Evolutionary conservation across 2,113 vertebrate genomes (phyloP).

Genomic region (Gila orcuttii): DNA sequence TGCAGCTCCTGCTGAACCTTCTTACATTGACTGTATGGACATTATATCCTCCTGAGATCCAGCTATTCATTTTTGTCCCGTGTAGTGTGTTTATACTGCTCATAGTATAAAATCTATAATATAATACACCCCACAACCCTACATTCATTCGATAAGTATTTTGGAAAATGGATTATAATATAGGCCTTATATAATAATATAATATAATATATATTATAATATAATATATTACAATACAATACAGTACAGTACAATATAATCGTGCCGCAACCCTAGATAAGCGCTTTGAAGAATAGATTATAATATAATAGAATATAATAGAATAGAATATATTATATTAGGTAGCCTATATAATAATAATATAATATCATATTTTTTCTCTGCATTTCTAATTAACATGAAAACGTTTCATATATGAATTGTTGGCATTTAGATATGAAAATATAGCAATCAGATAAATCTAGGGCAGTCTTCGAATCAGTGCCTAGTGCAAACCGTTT

Average conservation of each 20-base stretch:
- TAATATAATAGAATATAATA: too few species aligned
- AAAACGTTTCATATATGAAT: neutral
- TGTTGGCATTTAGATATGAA: neutral
- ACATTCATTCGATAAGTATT: too few species aligned
- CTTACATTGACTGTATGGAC: neutral
- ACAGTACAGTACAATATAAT: too few species aligned
- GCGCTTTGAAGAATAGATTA: too few species aligned
- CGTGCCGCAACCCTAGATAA: too few species aligned
- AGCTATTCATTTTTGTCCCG: neutral
- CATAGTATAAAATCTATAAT: neutral
- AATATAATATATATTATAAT: too few species aligned
- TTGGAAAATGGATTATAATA: neutral
- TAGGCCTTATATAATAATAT: neutral
- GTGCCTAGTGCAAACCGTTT: constrained; percentile 34
- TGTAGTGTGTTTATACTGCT: neutral
- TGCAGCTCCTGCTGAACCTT: neutral
- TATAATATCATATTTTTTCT: neutral
- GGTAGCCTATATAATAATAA: neutral
- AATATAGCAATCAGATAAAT: neutral
- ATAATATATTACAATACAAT: too few species aligned
- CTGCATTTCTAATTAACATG: neutral
- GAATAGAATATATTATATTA: too few species aligned
- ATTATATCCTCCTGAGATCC: neutral
- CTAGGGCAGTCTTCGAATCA: neutral
- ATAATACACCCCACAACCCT: neutral